phyloP scores from a whole-genome alignment of 2,113 vertebrate genomes.

The Paradoxurus hermaphroditus region DNA sequence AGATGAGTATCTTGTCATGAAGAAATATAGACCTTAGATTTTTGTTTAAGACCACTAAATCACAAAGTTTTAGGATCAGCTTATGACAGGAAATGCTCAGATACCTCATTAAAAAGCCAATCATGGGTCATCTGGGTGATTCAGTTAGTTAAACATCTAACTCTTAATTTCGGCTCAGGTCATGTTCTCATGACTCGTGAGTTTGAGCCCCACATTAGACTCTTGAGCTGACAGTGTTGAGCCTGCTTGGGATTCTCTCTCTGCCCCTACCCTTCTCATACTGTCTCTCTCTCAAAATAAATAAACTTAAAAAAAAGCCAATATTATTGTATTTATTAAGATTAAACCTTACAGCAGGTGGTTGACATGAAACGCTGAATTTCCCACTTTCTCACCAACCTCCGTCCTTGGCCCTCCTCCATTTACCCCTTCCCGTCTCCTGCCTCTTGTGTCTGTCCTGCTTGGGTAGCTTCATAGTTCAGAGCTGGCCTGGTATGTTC shows the following conservation, averaged over 20 bases:
- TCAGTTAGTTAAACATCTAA: too few species aligned
- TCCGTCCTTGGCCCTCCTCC: not conserved
- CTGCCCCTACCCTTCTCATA: too few species aligned
- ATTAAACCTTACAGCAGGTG: not conserved
- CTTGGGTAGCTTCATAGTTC: not conserved
- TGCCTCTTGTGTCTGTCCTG: not conserved
- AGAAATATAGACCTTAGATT: constrained; percentile 6
- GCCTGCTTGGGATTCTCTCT: too few species aligned
- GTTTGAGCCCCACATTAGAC: too few species aligned
- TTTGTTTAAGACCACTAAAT: not conserved
- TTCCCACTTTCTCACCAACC: not conserved
- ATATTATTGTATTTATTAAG: not conserved
- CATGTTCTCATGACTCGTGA: too few species aligned
- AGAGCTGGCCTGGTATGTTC: not conserved
- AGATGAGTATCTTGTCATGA: constrained; percentile 28
- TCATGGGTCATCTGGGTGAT: not conserved
- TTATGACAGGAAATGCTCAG: not conserved
- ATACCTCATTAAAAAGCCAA: not conserved
- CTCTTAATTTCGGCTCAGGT: too few species aligned
- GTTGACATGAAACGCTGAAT: not conserved
- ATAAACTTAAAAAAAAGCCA: too few species aligned
- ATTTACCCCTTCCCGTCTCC: not conserved
- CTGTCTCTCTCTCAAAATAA: too few species aligned
- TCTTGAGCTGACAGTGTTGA: too few species aligned
- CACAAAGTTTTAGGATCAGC: not conserved